Evolutionary conservation across 2,113 vertebrate genomes (phyloP), one percentile per base, ranked within the genome.

Genomic region (Aythya baeri): DNA sequence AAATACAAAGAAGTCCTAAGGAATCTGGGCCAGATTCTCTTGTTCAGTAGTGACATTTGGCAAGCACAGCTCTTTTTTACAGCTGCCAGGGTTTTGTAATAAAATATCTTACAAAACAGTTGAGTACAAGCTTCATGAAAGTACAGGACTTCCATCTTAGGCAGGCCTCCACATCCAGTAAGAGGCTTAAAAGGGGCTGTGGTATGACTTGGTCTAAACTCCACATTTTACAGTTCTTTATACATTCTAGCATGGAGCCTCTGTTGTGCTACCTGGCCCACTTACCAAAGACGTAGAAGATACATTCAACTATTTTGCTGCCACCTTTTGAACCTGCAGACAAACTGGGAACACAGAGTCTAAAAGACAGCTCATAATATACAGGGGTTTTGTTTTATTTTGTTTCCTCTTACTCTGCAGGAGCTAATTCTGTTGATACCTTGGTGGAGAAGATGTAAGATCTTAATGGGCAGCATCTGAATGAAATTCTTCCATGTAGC

Each of bases 181-280:
- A 9, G 32, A 43, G 25, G 17, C 12, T 68, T 41, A 61, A 18
- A 82, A 41, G 34, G 8, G 7, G 4, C 22, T 66, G 50, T n/a
- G 7, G 14, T 55, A 43, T 43, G 21, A 31, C 20, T 57, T 14
- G 5, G 11, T 61, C 55, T 22, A 67, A 31, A 25, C 57, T 62
- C 36, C 12, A 80, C 7, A 31, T 2, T 13, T 54, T 36, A 32
- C 8, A 11, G 10, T 5, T 70, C 32, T 52, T 79, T 61, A 38
- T 3, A 7, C 0, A 66, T 14, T 27, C 31, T n/a, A 2, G 9
- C 22, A 41, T 29, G 27, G 32, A 46, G 5, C 5, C 1, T 2
- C 31, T 31, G 9, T 4, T 6, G 11, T 9, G 5, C 7, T 88
- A 5, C 32, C 15, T 38, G 34, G 22, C 18, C 27, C 49, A 17